Conservation (phyloP, 2,888 invertebrate species). For the Thelaira solivaga region DNA sequence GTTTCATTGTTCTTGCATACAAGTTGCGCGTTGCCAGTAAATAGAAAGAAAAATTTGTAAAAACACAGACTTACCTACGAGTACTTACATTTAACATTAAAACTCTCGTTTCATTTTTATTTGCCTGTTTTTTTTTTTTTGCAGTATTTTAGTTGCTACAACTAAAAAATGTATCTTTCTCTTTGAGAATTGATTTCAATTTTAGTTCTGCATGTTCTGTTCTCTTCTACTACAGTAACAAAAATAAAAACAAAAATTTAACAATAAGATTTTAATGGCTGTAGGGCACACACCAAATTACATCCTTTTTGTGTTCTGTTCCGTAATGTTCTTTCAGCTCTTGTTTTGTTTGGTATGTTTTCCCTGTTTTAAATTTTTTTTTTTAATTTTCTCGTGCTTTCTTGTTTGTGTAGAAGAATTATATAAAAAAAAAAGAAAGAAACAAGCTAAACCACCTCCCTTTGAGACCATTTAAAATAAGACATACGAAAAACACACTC, state of each 20-base stretch:
- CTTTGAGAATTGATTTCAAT: conserved; percentile 32
- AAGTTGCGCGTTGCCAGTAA: too few species aligned
- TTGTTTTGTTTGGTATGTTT: conserved; percentile 7
- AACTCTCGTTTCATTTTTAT: too few species aligned
- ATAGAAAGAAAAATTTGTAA: too few species aligned
- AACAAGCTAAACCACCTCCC: conserved; percentile 38
- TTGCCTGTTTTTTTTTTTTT: too few species aligned
- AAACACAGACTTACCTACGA: too few species aligned
- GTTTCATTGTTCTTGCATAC: too few species aligned
- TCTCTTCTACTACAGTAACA: neutral
- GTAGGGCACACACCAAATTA: conserved; percentile 55
- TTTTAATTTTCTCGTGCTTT: neutral
- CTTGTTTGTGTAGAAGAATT: conserved; percentile 11
- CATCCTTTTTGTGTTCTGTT: conserved; percentile 32
- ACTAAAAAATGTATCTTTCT: neutral
- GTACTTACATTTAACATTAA: too few species aligned
- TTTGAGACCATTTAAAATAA: conserved; percentile 42
- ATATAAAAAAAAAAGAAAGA: neutral
- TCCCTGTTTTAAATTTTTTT: neutral
- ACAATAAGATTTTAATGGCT: conserved; percentile 54
- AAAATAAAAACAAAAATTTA: neutral
- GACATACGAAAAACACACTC: neutral
- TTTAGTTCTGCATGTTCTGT: neutral
- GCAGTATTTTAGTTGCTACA: too few species aligned
- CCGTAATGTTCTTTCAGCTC: neutral